phyloP scores from a whole-genome alignment of 2,113 vertebrate species.

The Centropristis striata region DNA sequence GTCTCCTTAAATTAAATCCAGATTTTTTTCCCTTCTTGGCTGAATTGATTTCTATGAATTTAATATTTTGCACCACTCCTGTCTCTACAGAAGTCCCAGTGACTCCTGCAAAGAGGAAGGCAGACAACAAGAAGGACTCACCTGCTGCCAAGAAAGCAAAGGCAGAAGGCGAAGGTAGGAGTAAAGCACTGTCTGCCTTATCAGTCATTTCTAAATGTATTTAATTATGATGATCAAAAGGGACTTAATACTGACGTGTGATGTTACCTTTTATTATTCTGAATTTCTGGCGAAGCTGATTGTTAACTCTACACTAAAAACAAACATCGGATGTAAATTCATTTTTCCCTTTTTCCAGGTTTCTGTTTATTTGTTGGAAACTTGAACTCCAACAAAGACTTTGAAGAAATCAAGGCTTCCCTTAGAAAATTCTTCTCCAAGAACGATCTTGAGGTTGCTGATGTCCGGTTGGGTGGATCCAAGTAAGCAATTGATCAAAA shows the following conservation, averaged over 20 bases:
- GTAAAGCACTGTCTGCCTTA: background rate
- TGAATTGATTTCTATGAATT: background rate
- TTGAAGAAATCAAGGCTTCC: conserved; percentile 89
- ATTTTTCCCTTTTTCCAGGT: conserved; percentile 34
- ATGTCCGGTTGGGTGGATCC: conserved; percentile 90
- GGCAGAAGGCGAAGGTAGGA: conserved; percentile 80
- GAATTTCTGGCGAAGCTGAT: conserved; percentile 41
- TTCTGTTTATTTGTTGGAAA: conserved; percentile 93
- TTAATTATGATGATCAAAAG: conserved; percentile 83
- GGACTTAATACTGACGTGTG: conserved; percentile 92
- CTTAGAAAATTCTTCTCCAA: conserved; percentile 92
- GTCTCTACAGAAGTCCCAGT: conserved; percentile 57
- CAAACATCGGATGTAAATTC: background rate
- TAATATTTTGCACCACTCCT: background rate
- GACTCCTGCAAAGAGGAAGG: conserved; percentile 85
- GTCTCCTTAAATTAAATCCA: too few species aligned
- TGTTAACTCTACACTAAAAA: accelerated
- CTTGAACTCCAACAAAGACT: conserved; percentile 88
- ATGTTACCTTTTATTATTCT: conserved; percentile 81
- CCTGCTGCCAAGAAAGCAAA: conserved; percentile 86
- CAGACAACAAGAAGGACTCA: conserved; percentile 81
- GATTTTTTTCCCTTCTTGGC: background rate
- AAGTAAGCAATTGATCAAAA: conserved; percentile 84
- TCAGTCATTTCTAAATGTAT: background rate
- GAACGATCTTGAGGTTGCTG: conserved; percentile 88